Conservation (phyloP, 2,797 vertebrate species). For the Mareca strepera region DNA sequence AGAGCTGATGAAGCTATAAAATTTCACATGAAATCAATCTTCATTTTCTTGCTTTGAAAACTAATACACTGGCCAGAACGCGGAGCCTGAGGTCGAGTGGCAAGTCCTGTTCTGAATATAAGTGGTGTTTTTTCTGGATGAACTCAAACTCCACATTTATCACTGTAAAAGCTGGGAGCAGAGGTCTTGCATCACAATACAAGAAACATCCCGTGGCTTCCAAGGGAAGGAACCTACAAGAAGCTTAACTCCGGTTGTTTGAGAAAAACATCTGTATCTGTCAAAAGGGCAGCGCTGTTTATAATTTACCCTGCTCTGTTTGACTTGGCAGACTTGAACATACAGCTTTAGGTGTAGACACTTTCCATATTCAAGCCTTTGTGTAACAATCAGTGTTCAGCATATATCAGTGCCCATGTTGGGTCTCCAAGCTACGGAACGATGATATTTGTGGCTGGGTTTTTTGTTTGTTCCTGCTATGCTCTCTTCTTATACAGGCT, state of each 20-base stretch:
- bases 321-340: background rate
- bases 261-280: background rate
- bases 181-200: background rate
- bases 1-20: background rate
- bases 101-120: background rate
- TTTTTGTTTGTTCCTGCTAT: background rate
- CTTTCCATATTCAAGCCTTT: background rate
- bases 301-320: background rate
- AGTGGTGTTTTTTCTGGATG: background rate
- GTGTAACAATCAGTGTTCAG: background rate
- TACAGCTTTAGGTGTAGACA: background rate
- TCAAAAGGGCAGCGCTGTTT: background rate
- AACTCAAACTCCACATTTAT: background rate
- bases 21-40: background rate
- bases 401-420: rapidly evolving
- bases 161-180: background rate
- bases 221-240: background rate
- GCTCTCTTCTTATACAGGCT: background rate
- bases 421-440: background rate
- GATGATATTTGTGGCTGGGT: rapidly evolving
- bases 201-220: background rate
- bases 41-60: background rate
- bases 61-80: background rate
- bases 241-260: background rate
- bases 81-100: background rate